These are phyloP conservation scores for Liparis tanakae DNA, from an alignment of 2,797 vertebrate genomes.

Conservation along the genomic window DNA sequence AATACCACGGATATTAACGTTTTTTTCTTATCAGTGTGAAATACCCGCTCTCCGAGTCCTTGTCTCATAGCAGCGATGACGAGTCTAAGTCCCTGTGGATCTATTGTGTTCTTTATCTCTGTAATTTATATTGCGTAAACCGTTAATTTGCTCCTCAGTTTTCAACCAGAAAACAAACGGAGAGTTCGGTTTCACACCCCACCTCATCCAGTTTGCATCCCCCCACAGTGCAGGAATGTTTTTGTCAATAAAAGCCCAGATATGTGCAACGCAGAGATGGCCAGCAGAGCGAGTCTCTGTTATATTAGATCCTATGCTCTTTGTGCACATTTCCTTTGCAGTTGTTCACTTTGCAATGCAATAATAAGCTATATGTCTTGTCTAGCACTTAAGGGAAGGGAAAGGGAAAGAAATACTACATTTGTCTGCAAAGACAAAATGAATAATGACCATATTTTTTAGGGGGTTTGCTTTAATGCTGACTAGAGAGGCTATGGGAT, in stretches of 20 bases:
- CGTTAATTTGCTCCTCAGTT: conserved; percentile 57
- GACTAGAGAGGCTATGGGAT: conserved; percentile 54
- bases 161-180: conserved; percentile 52
- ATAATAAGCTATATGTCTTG: conserved; percentile 45
- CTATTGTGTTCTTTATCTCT: conserved; percentile 30
- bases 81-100: conserved; percentile 26
- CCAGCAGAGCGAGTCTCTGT: conserved; percentile 19
- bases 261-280: conserved; percentile 58
- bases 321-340: conserved; percentile 40
- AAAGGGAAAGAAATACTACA: neutral
- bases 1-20: conserved; percentile 47
- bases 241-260: conserved; percentile 59
- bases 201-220: conserved; percentile 15
- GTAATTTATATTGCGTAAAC: conserved; percentile 44
- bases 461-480: conserved; percentile 42
- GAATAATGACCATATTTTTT: conserved; percentile 53
- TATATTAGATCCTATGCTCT: conserved; percentile 22
- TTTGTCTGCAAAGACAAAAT: conserved; percentile 47
- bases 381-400: conserved; percentile 27
- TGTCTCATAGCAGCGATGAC: conserved; percentile 34
- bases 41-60: neutral
- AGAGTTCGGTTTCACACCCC: no score
- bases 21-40: conserved; percentile 36
- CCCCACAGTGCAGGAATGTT: conserved; percentile 59
- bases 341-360: conserved; percentile 37